A percentile compares a stretch with the other conserved stretches of the same genome.
Conservation (phyloP, 2,797 vertebrate genomes). For the Acanthornis magna region DNA sequence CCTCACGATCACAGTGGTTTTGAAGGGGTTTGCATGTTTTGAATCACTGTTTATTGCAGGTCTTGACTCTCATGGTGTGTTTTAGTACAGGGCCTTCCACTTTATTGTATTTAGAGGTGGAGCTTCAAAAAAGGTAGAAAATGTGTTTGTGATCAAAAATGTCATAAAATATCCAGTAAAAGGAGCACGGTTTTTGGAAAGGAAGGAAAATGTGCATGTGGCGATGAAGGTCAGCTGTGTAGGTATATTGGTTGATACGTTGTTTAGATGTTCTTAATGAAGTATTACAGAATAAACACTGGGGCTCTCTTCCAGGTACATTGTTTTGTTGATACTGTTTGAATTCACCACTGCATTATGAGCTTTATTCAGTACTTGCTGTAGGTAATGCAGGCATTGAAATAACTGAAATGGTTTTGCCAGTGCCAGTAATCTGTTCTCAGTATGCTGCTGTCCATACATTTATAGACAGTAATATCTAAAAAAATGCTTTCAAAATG, state of each 20-base stretch:
- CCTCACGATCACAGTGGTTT: neutral
- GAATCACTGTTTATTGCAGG: neutral
- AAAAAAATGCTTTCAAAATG: neutral
- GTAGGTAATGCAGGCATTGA: neutral
- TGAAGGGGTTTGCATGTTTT: neutral
- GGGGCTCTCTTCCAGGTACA: neutral
- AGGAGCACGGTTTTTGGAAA: neutral
- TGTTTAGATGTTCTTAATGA: neutral
- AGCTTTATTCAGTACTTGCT: neutral
- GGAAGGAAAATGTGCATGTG: accelerated
- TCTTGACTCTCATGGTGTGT: neutral
- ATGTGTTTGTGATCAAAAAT: neutral
- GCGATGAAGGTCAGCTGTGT: neutral
- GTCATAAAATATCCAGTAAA: neutral
- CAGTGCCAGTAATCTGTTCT: neutral
- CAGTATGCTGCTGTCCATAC: neutral
- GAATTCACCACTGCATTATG: neutral
- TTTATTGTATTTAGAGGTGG: neutral
- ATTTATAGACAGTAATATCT: neutral
- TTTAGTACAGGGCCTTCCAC: neutral
- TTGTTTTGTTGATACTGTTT: neutral
- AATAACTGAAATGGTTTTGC: neutral
- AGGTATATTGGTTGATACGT: accelerated
- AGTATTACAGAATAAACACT: neutral
- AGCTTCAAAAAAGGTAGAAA: neutral